Base-by-base conservation (phyloP, 2,797 vertebrate species). In the Microctenopoma lineatum region DNA sequence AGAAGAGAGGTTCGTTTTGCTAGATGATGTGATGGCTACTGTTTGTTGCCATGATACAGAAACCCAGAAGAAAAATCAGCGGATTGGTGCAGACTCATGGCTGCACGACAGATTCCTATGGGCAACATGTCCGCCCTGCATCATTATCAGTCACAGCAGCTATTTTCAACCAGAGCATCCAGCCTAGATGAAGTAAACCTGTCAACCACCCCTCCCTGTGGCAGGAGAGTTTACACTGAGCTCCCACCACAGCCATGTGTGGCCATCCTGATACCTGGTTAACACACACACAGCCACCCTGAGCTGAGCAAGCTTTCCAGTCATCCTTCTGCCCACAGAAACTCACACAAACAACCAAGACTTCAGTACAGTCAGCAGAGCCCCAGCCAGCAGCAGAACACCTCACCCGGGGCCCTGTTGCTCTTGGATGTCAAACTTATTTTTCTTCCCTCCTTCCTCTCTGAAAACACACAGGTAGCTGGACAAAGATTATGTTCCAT, bases 381-480 rank as follows among this genome's bases (percentile, higher is more conserved):
- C 47, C 57, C 58, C 59, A 59, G 77, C 80, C 81, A 80, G 77
- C 57, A 81, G 81, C 75, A 56, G 77, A 87, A 71, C 77, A 86
- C 85, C 76, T 84, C 74, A 77, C 80, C 70, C 75, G 70, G 71
- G 58, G 74, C 55, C 67, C 21, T 89, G 89, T 90, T 91, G 70
- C 79, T 92, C 61, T 91, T 90, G 90, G 90, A 86, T 57, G 47
- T 47, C 58, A 44, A 45, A 61, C 18, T 21, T 81, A 60, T 82
- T 88, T 84, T 80, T 69, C 66, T 84, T 89, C 66, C 84, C 58
- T 66, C 57, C 50, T 58, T 48, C 71, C 51, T 26, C 45, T 63
- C 70, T 66, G 29, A 87, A 86, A 82, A 89, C 81, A 83, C 80
- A 75, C 81, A 91, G 87, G 87, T 92, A 87, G 69, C 79, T 71